A percentile compares a stretch with the other conserved stretches of the same genome.
phyloP scores from a whole-genome alignment of 1,140 invertebrate genomes.

The Drosophila baimaii region DNA sequence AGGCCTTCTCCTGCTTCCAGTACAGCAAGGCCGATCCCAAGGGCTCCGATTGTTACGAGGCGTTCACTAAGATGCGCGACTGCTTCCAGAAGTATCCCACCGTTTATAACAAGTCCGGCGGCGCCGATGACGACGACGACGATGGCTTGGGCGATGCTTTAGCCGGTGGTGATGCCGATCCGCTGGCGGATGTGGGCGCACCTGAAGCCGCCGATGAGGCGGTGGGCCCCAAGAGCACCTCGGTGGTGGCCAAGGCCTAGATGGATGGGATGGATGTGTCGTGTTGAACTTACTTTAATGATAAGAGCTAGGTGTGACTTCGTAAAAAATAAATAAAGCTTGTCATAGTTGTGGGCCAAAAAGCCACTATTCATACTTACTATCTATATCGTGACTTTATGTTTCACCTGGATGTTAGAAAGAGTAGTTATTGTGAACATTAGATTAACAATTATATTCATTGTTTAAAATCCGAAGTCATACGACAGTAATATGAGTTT shows the following conservation, averaged over 20 bases:
- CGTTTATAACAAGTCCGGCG: conserved; percentile 90
- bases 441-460: not conserved
- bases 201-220: conserved; percentile 10
- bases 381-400: conserved; percentile 4
- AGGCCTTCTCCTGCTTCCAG: conserved; percentile 98
- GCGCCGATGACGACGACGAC: conserved; percentile 85
- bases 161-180: conserved; percentile 38
- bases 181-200: conserved; percentile 27
- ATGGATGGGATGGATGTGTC: not conserved
- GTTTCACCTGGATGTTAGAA: too few species aligned
- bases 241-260: conserved; percentile 51
- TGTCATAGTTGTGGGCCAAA: conserved; percentile 28
- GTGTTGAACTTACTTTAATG: conserved; percentile 12
- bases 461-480: not conserved
- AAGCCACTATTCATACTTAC: conserved; percentile 2
- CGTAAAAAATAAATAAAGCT: conserved; percentile 40
- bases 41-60: conserved; percentile 95
- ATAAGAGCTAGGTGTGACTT: conserved; percentile 38
- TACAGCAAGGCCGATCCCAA: conserved; percentile 91
- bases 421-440: not conserved
- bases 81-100: conserved; percentile 96
- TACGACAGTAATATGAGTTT: not conserved
- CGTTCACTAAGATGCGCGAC: conserved; percentile 95
- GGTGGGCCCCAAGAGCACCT: conserved; percentile 5
- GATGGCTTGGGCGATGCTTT: conserved; percentile 61